Percentiles rank a stretch among this genome's conserved stretches.
These are phyloP conservation scores for Trichechus manatus DNA, from an alignment of 2,113 vertebrate species.

Conservation along the genomic window DNA sequence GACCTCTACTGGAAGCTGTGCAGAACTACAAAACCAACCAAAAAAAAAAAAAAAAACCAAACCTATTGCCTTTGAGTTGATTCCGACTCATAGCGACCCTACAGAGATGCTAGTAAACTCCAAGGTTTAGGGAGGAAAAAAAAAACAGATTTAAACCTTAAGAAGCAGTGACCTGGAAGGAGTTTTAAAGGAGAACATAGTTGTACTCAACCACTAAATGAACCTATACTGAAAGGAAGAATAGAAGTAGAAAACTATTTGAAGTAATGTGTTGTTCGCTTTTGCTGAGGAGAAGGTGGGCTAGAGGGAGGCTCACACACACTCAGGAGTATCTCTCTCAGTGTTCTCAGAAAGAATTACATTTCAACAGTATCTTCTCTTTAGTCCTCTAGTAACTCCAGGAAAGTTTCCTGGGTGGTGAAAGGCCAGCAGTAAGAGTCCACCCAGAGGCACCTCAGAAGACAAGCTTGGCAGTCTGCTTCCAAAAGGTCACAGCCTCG, in stretches of 20 bases:
- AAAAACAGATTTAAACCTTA: neutral
- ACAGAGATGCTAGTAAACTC: neutral
- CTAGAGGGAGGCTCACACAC: rapidly evolving
- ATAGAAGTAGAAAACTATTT: neutral
- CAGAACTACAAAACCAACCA: conserved; percentile 7
- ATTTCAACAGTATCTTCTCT: neutral
- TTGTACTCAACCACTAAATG: neutral
- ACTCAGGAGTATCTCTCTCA: no score
- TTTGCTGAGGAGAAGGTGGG: neutral
- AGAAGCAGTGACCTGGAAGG: neutral
- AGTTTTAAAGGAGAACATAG: neutral
- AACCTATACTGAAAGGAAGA: neutral
- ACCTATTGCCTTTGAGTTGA: no score
- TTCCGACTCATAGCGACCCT: no score
- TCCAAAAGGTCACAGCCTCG: neutral
- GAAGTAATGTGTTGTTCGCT: neutral
- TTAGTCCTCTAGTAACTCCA: neutral
- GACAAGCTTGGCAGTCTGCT: neutral
- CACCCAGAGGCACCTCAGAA: neutral
- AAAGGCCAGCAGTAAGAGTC: neutral
- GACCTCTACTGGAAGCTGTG: conserved; percentile 74
- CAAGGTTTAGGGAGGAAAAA: neutral
- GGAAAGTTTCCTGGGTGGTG: neutral
- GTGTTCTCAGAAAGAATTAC: neutral
- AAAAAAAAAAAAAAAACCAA: no score